These are phyloP conservation scores for Lepidurus apus DNA, from an alignment of 1,140 invertebrate genomes.

Conservation along the genomic window DNA sequence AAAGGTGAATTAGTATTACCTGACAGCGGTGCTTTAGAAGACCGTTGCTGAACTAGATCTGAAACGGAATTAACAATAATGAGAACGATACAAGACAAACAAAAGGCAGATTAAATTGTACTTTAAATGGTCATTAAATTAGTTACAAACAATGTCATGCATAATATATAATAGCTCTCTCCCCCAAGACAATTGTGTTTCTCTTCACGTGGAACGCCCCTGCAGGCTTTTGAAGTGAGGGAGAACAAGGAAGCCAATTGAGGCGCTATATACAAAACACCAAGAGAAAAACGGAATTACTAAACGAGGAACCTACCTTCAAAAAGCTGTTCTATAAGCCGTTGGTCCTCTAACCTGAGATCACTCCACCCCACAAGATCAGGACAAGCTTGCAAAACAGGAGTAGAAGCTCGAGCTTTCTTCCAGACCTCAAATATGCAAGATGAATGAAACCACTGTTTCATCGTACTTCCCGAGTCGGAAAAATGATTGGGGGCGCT, in stretches of 20 bases:
- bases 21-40: not conserved
- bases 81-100: not conserved
- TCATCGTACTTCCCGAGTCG: constrained; percentile 70
- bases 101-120: not conserved
- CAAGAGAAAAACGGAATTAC: not conserved
- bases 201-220: too few species aligned
- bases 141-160: too few species aligned
- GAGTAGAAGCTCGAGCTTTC: constrained; percentile 70
- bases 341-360: constrained; percentile 60
- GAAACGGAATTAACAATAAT: not conserved
- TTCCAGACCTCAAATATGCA: constrained; percentile 75
- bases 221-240: too few species aligned
- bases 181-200: too few species aligned
- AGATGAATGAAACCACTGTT: constrained; percentile 71
- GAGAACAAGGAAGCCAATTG: too few species aligned
- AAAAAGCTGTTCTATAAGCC: constrained; percentile 53
- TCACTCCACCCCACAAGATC: constrained; percentile 72
- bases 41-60: not conserved
- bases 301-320: constrained; percentile 35
- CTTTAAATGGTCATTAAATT: too few species aligned
- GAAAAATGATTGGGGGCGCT: constrained; percentile 69
- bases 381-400: constrained; percentile 67
- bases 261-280: not conserved
- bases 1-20: not conserved
- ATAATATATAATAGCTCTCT: too few species aligned